Evolutionary conservation across 2,797 vertebrate genomes (phyloP).

Genomic region (Phoebastria nigripes): DNA sequence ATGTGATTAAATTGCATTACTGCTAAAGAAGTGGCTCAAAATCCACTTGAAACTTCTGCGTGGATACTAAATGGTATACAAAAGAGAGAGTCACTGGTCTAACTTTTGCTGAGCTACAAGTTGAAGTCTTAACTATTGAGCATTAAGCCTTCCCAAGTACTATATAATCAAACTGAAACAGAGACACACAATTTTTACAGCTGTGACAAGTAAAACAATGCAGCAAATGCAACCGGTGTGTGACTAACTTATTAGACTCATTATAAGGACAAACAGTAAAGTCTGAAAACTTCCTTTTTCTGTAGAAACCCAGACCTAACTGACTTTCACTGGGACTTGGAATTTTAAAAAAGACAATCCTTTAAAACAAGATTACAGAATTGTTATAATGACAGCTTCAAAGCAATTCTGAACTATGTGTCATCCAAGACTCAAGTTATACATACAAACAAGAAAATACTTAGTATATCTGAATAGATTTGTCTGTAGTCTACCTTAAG

Average conservation of each 20-base stretch:
- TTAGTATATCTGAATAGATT: neutral
- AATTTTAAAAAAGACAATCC: neutral
- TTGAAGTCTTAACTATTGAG: neutral
- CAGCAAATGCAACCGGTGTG: neutral
- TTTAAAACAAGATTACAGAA: neutral
- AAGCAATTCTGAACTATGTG: neutral
- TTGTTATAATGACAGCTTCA: neutral
- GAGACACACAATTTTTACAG: neutral
- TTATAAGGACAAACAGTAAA: neutral
- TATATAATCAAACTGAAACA: neutral
- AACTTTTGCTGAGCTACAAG: neutral
- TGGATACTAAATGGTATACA: neutral
- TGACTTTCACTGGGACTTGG: neutral
- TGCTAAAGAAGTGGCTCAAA: neutral
- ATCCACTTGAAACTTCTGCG: neutral
- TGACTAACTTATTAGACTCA: neutral
- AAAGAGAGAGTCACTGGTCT: neutral
- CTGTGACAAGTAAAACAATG: neutral
- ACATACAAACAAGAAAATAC: neutral
- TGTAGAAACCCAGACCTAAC: neutral
- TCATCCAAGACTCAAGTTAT: neutral
- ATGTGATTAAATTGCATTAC: neutral
- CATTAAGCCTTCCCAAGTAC: neutral
- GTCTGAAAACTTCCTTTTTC: neutral
- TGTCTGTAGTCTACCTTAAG: neutral